Base-by-base conservation (phyloP, 2,113 vertebrate species). In the Nannospalax galili region DNA sequence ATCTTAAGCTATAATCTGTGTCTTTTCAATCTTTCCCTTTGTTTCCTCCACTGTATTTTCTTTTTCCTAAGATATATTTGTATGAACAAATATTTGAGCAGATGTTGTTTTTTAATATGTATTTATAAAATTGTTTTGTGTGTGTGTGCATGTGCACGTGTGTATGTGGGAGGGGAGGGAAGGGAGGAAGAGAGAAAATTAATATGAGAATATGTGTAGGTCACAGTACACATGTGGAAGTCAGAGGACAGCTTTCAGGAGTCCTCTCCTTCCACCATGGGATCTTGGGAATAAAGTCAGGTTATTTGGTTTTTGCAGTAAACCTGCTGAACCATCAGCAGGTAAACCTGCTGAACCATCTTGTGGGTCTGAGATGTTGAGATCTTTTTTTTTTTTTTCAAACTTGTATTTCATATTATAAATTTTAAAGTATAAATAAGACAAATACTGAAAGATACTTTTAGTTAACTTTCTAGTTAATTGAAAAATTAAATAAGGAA, bases 1-100 rank as follows among this genome's bases (percentile, higher is more conserved):
- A 52, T 35, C 30, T 35, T 56, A 78, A 78, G 17, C 45, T 78
- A 28, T 78, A 32, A 20, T 58, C 48, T 56, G 32, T 79, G 35
- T 79, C 77, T 19, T 58, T 79, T 56, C 24, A 80, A 58, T 58
- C 20, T 79, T n/a, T 56, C 20, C 35, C 48, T 45, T 56, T 58
- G 48, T 26, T 58, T 52, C 32, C 35, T 28, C 52, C 32, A n/a
- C 15, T 35, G 20, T 78, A 32, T 52, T 78, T 30, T 48, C 30
- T 91, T 87, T 90, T 60, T 80, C 37, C n/a, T 40, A 65, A 52
- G 56, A 91, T 73, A 3, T 90, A 12, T 91, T 65, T 94, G 20
- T 72, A 91, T 52, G 48, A 80, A 64, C 28, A 85, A 79, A 40
- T 74, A 74, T 14, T 74, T 87, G 35, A 74, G 48, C 48, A 45